Evolutionary conservation across 2,113 vertebrate genomes (phyloP), one percentile per base, ranked within the genome.

Genomic region (Vidua chalybeata): DNA sequence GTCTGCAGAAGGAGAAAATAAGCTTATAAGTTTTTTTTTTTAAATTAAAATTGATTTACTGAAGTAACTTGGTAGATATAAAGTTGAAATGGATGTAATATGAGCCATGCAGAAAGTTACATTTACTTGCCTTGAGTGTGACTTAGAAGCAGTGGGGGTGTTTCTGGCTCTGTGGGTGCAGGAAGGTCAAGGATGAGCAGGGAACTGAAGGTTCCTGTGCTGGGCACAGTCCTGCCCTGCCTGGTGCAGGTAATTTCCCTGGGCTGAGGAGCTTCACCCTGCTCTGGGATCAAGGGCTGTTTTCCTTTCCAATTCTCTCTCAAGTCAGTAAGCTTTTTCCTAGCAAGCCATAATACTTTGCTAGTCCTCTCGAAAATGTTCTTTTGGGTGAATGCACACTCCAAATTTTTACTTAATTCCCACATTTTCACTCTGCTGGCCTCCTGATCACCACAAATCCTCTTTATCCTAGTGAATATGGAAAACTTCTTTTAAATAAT

Each of bases 401-500:
- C 54, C 31, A 51, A 22, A 24, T 64, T 95, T 78, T 77, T 59
- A 11, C 51, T 81, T 82, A 89, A 91, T 76, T 85, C 78, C 77
- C n/a, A 2, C 22, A 4, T 41, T 93, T 89, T 91, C 74, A n/a
- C 68, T 90, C 63, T 43, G 55, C 67, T 76, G 84, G 43, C 74
- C 92, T 82, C 58, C 84, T 37, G 77, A 82, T 87, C 61, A 7
- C 79, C 1, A 1, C 69, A 94, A 94, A 97, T 94, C 92, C 71
- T 58, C 62, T 82, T 93, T 74, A 95, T 87, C 87, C 66, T 5
- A 24, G 82, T 66, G 87, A 76, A 56, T 87, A 66, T 22, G 49
- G 78, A 85, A 87, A 82, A 82, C 62, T 89, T 55, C 43, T 58
- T 81, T 90, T 54, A 94, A 90, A 76, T 91, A 91, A 84, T 46